Evolutionary conservation across 2,113 vertebrate species (phyloP).

Genomic region (Chaetorhynchus papuensis): DNA sequence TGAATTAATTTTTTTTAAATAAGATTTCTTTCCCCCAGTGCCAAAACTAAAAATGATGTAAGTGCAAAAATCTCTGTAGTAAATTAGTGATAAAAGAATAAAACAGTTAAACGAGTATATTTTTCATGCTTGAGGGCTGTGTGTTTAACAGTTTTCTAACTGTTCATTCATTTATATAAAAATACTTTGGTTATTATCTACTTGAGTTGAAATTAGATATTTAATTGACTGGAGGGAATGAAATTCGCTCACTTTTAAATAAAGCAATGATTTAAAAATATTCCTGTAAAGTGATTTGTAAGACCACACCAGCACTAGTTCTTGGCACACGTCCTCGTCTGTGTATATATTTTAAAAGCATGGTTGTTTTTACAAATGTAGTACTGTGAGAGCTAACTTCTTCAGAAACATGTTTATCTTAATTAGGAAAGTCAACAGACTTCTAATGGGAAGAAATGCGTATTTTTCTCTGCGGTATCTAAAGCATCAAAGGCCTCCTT

Average conservation of each 20-base stretch:
- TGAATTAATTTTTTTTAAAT: slow-evolving; percentile 39
- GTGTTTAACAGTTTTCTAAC: slow-evolving; percentile 73
- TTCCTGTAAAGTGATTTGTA: slow-evolving; percentile 74
- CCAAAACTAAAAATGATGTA: slow-evolving; percentile 37
- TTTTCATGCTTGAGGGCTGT: slow-evolving; percentile 64
- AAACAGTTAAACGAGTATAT: slow-evolving; percentile 64
- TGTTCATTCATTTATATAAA: slow-evolving; percentile 71
- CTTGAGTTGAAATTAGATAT: slow-evolving; percentile 74
- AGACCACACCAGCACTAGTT: slow-evolving; percentile 77
- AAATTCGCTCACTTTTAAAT: slow-evolving; percentile 72
- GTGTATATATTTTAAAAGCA: slow-evolving; percentile 75
- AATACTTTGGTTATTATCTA: slow-evolving; percentile 73
- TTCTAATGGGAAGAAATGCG: slow-evolving; percentile 77
- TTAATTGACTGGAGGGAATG: slow-evolving; percentile 77
- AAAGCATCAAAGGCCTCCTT: slow-evolving; percentile 79
- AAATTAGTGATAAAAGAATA: slow-evolving; percentile 71
- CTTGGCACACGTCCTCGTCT: slow-evolving; percentile 69
- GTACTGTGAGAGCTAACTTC: slow-evolving; percentile 75
- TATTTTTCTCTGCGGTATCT: slow-evolving; percentile 76
- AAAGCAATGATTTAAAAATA: slow-evolving; percentile 72
- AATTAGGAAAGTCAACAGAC: slow-evolving; percentile 86
- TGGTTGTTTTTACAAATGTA: slow-evolving; percentile 79
- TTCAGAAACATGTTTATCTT: slow-evolving; percentile 86
- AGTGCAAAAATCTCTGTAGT: slow-evolving; percentile 52
- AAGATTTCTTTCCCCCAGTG: slow-evolving; percentile 23